A percentile compares a stretch with the other conserved stretches of the same genome.
These are phyloP conservation scores for Entomyzon cyanotis DNA, from an alignment of 2,113 vertebrate genomes.

Conservation along the genomic window DNA sequence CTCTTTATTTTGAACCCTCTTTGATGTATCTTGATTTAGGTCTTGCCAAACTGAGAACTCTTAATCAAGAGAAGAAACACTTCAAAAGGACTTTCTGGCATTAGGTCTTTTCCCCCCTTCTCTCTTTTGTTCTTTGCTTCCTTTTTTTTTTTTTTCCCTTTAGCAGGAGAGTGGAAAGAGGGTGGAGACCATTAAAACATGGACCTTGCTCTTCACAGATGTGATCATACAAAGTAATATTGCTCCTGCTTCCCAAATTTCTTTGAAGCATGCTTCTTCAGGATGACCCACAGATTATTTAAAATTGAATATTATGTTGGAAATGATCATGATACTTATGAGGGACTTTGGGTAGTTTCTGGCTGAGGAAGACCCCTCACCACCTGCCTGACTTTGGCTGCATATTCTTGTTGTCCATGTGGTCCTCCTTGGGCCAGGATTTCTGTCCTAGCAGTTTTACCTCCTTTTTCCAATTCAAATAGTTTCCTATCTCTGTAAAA, in stretches of 20 bases:
- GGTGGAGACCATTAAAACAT: not conserved
- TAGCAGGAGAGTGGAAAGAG: not conserved
- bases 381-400: not conserved
- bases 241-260: not conserved
- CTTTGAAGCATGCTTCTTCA: not conserved
- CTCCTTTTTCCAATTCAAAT: not conserved
- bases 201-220: not conserved
- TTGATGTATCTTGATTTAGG: constrained; percentile 71
- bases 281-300: not conserved
- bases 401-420: accelerated
- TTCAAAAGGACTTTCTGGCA: constrained; percentile 60
- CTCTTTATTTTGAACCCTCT: constrained; percentile 67
- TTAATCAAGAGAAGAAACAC: constrained; percentile 65
- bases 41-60: constrained; percentile 64
- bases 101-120: not conserved
- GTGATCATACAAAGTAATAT: not conserved
- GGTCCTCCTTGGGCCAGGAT: not conserved
- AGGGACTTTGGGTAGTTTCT: not conserved
- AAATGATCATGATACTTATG: not conserved
- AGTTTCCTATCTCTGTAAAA: not conserved
- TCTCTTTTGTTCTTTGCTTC: not conserved
- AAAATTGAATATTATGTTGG: not conserved
- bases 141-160: not conserved
- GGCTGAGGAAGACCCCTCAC: not conserved
- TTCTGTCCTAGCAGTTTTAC: not conserved